These are phyloP conservation scores for Siphamia tubifer DNA, from an alignment of 2,113 vertebrate species.

Conservation along the genomic window DNA sequence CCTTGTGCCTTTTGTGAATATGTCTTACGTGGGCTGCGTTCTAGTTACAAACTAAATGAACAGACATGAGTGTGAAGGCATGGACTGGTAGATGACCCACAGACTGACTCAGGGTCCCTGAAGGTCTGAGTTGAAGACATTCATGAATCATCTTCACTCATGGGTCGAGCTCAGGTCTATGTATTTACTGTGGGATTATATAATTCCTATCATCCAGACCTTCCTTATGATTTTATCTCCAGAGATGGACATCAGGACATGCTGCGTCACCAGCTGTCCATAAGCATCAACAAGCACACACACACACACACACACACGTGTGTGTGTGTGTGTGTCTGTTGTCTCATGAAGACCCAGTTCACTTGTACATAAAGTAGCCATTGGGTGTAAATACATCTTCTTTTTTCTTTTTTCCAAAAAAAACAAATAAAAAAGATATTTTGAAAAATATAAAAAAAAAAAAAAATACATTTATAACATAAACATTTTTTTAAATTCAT, in stretches of 20 bases:
- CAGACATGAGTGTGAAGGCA: slow-evolving; percentile 4
- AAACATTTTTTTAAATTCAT: too few species aligned
- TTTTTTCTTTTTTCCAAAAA: too few species aligned
- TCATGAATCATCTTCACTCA: slow-evolving; percentile 30
- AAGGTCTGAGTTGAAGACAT: slow-evolving; percentile 17
- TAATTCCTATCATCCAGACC: slow-evolving; percentile 4
- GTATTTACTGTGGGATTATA: not conserved
- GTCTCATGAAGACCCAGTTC: too few species aligned
- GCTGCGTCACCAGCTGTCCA: slow-evolving; percentile 33
- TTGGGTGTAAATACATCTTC: too few species aligned
- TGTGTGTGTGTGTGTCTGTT: too few species aligned
- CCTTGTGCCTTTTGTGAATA: not conserved
- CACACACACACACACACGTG: too few species aligned
- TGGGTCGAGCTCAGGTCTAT: not conserved
- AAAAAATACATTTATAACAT: too few species aligned
- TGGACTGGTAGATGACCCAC: slow-evolving; percentile 12
- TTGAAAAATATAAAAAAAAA: too few species aligned
- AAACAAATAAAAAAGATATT: too few species aligned
- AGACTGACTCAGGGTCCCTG: slow-evolving; percentile 14
- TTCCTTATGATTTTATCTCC: slow-evolving; percentile 7
- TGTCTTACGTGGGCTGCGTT: not conserved
- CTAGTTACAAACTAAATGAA: slow-evolving; percentile 17
- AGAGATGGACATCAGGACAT: slow-evolving; percentile 26
- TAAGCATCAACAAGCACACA: slow-evolving; percentile 29
- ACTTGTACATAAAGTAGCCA: too few species aligned